Conservation (phyloP, 1,140 invertebrate genomes). For the Atta cephalotes region DNA sequence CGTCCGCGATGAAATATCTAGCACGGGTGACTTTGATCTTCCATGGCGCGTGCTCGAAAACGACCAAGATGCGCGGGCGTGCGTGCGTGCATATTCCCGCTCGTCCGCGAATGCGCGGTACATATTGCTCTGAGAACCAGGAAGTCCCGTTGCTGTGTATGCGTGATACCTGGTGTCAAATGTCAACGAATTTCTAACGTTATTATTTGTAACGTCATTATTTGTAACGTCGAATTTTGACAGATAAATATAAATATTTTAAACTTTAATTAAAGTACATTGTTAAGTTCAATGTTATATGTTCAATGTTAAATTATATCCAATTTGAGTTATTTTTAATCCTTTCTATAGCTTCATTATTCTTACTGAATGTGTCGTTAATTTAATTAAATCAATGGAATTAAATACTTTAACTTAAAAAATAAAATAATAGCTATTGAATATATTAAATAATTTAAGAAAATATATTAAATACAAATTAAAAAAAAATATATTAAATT, state of each 20-base stretch:
- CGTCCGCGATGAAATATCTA: slow-evolving; percentile 78
- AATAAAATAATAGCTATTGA: no score
- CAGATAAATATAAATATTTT: not conserved
- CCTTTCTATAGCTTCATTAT: no score
- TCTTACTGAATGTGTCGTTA: no score
- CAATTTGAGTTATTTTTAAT: no score
- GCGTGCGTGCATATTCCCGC: slow-evolving; percentile 14
- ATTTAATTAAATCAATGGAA: no score
- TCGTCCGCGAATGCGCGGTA: slow-evolving; percentile 10
- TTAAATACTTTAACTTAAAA: no score
- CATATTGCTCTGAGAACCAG: slow-evolving; percentile 62
- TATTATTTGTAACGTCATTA: not conserved
- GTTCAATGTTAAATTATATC: no score
- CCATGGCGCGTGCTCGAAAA: slow-evolving; percentile 53
- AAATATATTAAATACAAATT: no score
- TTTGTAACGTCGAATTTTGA: not conserved
- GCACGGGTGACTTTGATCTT: slow-evolving; percentile 78
- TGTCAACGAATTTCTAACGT: not conserved
- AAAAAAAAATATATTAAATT: no score
- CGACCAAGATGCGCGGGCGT: slow-evolving; percentile 48
- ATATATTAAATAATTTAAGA: no score
- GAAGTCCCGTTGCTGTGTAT: slow-evolving; percentile 37
- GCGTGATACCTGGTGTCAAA: slow-evolving; percentile 25
- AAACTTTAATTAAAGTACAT: not conserved
- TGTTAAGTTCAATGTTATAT: no score